Evolutionary conservation across 2,113 vertebrate species (phyloP).

Genomic region (Baryphthengus martii): DNA sequence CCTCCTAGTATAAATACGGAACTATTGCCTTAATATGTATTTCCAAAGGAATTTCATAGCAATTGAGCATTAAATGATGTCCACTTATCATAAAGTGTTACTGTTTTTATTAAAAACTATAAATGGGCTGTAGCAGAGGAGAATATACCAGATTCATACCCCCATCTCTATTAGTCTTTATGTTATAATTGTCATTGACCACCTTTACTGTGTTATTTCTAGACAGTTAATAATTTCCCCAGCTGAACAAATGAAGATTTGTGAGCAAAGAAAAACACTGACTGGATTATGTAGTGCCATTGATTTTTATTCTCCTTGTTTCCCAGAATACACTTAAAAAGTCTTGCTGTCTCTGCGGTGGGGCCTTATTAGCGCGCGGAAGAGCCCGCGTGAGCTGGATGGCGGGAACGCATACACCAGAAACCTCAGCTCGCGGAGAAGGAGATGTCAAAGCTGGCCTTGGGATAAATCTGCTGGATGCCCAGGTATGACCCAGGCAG

Average conservation of each 20-base stretch:
- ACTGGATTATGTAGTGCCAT: constrained; percentile 23
- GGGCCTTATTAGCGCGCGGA: not conserved
- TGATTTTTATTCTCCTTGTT: constrained; percentile 56
- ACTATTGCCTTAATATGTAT: constrained; percentile 48
- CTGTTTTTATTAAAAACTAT: constrained; percentile 62
- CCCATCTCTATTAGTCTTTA: constrained; percentile 31
- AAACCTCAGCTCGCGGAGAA: not conserved
- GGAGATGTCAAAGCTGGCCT: not conserved
- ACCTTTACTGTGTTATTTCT: constrained; percentile 65
- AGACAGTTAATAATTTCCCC: constrained; percentile 59
- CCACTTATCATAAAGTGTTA: constrained; percentile 54
- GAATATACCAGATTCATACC: constrained; percentile 14
- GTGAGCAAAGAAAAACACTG: constrained; percentile 9
- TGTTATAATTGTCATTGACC: constrained; percentile 52
- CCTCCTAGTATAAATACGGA: constrained; percentile 36
- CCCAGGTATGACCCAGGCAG: not conserved
- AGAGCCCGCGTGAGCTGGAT: not conserved
- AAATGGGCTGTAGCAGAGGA: constrained; percentile 49
- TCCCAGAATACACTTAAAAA: not conserved
- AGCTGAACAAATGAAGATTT: constrained; percentile 62
- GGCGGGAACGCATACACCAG: not conserved
- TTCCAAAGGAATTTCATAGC: constrained; percentile 65
- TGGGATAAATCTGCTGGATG: not conserved
- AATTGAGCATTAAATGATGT: constrained; percentile 69
- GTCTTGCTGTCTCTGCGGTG: not conserved